phyloP scores from a whole-genome alignment of 2,888 invertebrate genomes.

The Teinopalpus imperialis region DNA sequence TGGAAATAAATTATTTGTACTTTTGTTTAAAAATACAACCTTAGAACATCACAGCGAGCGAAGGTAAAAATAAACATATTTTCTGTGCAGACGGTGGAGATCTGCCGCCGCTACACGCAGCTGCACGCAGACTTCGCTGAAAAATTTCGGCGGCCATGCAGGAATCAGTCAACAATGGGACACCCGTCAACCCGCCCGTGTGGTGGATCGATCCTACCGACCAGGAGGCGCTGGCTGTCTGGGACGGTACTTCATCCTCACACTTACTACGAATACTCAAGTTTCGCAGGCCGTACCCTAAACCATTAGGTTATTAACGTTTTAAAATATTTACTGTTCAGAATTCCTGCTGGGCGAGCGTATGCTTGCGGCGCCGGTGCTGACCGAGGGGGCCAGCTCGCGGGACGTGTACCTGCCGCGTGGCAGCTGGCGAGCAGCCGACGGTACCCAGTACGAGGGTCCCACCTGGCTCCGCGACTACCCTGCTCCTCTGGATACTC shows the following conservation, averaged over 20 bases:
- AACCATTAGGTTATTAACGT: no score
- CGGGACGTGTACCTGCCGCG: slow-evolving; percentile 87
- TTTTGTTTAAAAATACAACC: no score
- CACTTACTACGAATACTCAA: no score
- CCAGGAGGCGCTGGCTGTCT: slow-evolving; percentile 76
- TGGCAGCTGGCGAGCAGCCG: slow-evolving; percentile 84
- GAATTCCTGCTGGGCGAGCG: slow-evolving; percentile 88
- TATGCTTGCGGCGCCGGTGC: slow-evolving; percentile 87
- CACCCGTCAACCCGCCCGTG: slow-evolving; percentile 90
- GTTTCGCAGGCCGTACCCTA: no score
- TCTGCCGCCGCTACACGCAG: slow-evolving; percentile 83
- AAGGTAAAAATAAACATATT: no score
- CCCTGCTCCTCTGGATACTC: slow-evolving; percentile 81
- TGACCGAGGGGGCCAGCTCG: slow-evolving; percentile 79
- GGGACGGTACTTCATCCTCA: no score
- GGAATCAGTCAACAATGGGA: slow-evolving; percentile 80
- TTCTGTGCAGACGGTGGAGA: slow-evolving; percentile 78
- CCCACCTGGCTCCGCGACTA: slow-evolving; percentile 82
- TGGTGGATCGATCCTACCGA: slow-evolving; percentile 93
- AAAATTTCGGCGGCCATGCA: slow-evolving; percentile 84
- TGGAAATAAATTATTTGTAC: no score
- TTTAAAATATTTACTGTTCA: slow-evolving; percentile 48
- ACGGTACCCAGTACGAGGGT: slow-evolving; percentile 64
- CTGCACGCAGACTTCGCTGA: slow-evolving; percentile 84
- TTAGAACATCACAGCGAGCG: no score